Base-by-base conservation (phyloP, 2,113 vertebrate genomes). In the Phainopepla nitens region DNA sequence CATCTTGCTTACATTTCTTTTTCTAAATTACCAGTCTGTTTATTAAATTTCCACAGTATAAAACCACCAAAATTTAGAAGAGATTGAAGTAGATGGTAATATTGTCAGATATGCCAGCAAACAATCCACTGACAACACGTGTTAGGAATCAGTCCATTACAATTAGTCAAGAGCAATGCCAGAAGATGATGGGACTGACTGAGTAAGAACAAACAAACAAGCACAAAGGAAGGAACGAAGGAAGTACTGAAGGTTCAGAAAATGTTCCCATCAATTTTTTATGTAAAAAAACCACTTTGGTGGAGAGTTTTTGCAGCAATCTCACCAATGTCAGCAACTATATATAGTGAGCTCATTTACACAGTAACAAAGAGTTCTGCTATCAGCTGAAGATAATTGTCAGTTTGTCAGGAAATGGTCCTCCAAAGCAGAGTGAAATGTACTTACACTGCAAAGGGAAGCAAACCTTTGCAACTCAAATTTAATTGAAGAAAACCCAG, bases 1-100 rank as follows among this genome's bases (percentile, higher is more conserved):
- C 93, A 90, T 97, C 88, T 87, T 93, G 83, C 84, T 94, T 93
- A 95, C 35, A 84, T 96, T 96, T 93, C 71, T 85, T 86, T 86
- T 97, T 95, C 80, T 89, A 89, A 95, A 86, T 93, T 90, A 81
- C 80, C 60, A 61, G 62, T 77, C 73, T 85, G 91, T 94, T 96
- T 97, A 93, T 96, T 96, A 65, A 89, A 88, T 97, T 89, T 92
- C 94, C 90, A 89, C 85, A 81, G 82, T 75, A 84, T 70, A 94
- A 93, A 97, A 80, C 47, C 72, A 95, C 65, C 42, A 58, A 80
- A 82, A 85, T 75, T 53, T 93, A 90, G 72, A 82, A 81, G 36
- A 91, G 65, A 56, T 36, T 86, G 49, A 95, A 89, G 71, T 90
- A 84, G 89, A 94, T 62, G 45, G 76, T 70, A 92, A 88, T 62